Evolutionary conservation across 1,140 invertebrate genomes (phyloP).

Genomic region (Bombyx mandarina): DNA sequence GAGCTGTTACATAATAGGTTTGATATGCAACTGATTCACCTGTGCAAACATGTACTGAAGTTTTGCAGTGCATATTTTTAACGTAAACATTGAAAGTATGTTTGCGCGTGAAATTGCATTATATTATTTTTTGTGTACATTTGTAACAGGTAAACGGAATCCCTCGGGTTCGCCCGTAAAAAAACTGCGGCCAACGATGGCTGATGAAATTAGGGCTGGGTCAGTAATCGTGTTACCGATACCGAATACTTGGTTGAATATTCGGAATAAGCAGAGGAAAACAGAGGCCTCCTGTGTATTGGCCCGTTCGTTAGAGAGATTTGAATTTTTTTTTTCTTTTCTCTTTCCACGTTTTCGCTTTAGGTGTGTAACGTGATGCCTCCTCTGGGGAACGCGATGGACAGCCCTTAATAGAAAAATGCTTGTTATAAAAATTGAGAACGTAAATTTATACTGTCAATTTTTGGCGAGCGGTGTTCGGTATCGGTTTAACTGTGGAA

Average conservation of each 20-base stretch:
- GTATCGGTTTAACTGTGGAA: constrained; percentile 20
- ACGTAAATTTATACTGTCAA: constrained; percentile 46
- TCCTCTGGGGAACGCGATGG: constrained; percentile 42
- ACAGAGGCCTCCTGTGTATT: constrained; percentile 57
- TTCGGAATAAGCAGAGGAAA: constrained; percentile 51
- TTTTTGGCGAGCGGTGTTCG: constrained; percentile 25
- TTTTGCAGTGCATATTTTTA: too few species aligned
- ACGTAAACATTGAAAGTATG: too few species aligned
- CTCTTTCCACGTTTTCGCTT: constrained; percentile 38
- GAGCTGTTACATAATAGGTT: too few species aligned
- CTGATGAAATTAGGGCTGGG: constrained; percentile 61
- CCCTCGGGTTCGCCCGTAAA: constrained; percentile 28
- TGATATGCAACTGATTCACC: too few species aligned
- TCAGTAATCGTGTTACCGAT: constrained; percentile 67
- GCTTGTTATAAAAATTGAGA: constrained; percentile 43
- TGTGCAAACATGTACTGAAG: too few species aligned
- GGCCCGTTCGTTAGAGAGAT: constrained; percentile 60
- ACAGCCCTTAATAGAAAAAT: constrained; percentile 59
- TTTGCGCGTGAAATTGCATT: too few species aligned
- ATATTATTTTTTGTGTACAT: constrained; percentile 8
- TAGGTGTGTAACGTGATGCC: constrained; percentile 52
- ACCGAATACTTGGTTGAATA: constrained; percentile 53
- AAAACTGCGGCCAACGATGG: constrained; percentile 37
- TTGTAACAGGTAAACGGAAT: constrained; percentile 31
- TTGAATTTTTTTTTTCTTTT: constrained; percentile 49